Evolutionary conservation across 2,113 vertebrate genomes (phyloP).

Genomic region (Lota lota): DNA sequence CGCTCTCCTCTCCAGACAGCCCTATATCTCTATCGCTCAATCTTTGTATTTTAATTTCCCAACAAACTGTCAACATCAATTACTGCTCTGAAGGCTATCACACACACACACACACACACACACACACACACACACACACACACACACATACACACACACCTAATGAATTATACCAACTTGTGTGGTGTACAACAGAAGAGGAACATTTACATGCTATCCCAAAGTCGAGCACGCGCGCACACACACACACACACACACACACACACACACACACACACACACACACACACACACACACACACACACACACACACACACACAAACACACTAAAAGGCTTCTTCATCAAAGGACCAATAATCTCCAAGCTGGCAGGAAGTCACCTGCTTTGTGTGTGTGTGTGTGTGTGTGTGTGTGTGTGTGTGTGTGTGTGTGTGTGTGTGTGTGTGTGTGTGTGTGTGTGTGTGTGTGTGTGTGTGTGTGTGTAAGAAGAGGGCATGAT

Average conservation of each 20-base stretch:
- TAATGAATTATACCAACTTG: slow-evolving; percentile 6
- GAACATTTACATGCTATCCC: background rate
- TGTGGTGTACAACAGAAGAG: slow-evolving; percentile 19
- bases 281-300: slow-evolving; percentile 5
- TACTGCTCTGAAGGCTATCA: slow-evolving; percentile 14
- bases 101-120: slow-evolving; percentile 14
- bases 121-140: slow-evolving; percentile 16
- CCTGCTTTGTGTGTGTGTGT: slow-evolving; percentile 15
- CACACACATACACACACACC: no score
- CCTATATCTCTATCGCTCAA: background rate
- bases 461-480: no score
- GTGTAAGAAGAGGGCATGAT: slow-evolving; percentile 22
- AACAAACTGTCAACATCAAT: slow-evolving; percentile 20
- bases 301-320: slow-evolving; percentile 15
- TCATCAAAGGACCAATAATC: slow-evolving; percentile 45
- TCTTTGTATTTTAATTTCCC: slow-evolving; percentile 30
- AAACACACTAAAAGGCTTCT: background rate
- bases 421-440: no score
- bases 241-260: background rate
- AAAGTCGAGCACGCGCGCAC: no score
- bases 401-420: no score
- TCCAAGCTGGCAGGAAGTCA: slow-evolving; percentile 39
- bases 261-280: slow-evolving; percentile 5
- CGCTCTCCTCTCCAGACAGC: background rate
- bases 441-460: no score